A percentile compares a stretch with the other conserved stretches of the same genome.
These are phyloP conservation scores for Hippocampus barbouri DNA, from an alignment of 2,113 vertebrate genomes.

Conservation along the genomic window DNA sequence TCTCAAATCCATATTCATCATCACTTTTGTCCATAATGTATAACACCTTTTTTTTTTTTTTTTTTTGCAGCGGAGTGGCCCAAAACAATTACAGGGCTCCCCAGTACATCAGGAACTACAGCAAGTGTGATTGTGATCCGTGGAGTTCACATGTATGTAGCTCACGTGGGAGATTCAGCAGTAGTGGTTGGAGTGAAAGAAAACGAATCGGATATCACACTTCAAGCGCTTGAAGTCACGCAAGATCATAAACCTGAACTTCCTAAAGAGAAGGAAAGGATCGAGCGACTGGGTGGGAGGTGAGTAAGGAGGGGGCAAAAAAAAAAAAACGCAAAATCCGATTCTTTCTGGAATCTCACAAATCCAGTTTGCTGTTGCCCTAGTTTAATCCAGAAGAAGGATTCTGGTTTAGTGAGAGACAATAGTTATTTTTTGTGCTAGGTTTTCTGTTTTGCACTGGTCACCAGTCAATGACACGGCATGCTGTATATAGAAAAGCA, in stretches of 20 bases:
- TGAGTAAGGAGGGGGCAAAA: slow-evolving; percentile 43
- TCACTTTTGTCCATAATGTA: neutral
- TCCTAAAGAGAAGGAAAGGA: slow-evolving; percentile 91
- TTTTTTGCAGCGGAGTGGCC: slow-evolving; percentile 87
- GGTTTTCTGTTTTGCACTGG: neutral
- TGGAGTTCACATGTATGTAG: slow-evolving; percentile 90
- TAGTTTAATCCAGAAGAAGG: neutral
- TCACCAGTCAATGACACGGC: no score
- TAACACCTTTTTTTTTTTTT: neutral
- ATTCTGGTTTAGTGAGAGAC: neutral
- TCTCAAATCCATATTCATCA: no score
- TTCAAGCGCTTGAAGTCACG: slow-evolving; percentile 91
- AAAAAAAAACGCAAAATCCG: neutral
- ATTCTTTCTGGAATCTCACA: neutral
- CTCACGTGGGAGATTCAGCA: slow-evolving; percentile 93
- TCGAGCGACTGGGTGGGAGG: slow-evolving; percentile 97
- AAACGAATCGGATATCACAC: slow-evolving; percentile 80
- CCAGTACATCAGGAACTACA: slow-evolving; percentile 94
- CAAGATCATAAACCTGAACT: slow-evolving; percentile 98
- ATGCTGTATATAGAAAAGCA: no score
- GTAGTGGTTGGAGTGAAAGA: slow-evolving; percentile 92
- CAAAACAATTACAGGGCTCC: slow-evolving; percentile 92
- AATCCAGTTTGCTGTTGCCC: neutral
- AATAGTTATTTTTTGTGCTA: no score
- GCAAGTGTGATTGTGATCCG: slow-evolving; percentile 95